Conservation (phyloP, 2,797 vertebrate genomes). For the Hoplostethus mediterraneus region DNA sequence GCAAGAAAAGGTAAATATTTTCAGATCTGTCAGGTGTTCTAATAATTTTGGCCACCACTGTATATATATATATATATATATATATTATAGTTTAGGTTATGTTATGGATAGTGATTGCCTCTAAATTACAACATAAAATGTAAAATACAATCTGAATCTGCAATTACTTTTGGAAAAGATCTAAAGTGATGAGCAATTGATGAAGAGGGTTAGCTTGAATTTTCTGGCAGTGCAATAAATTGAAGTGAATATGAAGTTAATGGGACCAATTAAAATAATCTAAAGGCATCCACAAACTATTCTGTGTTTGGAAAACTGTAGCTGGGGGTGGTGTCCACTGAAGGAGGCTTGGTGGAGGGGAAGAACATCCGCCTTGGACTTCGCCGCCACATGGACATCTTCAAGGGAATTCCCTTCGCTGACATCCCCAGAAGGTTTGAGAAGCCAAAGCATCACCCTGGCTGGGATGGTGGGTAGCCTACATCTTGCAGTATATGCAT, state of each 20-base stretch:
- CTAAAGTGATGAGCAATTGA: no score
- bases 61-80: no score
- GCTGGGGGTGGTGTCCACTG: constrained; percentile 91
- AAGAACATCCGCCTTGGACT: constrained; percentile 81
- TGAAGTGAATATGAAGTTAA: no score
- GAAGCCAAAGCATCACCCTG: constrained; percentile 89
- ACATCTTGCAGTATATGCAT: background rate
- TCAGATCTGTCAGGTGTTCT: no score
- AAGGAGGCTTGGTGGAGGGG: constrained; percentile 92
- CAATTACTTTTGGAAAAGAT: no score
- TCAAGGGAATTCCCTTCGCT: constrained; percentile 93
- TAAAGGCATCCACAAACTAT: no score
- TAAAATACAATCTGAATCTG: background rate
- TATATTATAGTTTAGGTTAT: background rate
- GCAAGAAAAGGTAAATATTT: no score
- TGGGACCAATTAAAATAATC: no score
- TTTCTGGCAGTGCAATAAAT: no score
- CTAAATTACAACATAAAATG: background rate
- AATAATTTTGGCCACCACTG: no score
- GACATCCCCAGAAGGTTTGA: constrained; percentile 86
- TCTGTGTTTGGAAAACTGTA: constrained; percentile 47
- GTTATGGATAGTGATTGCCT: background rate
- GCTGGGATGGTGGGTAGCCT: constrained; percentile 89
- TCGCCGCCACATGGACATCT: constrained; percentile 85
- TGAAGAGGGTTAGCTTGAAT: no score